phyloP scores from a whole-genome alignment of 2,113 vertebrate genomes.

The Prietella phreatophila region DNA sequence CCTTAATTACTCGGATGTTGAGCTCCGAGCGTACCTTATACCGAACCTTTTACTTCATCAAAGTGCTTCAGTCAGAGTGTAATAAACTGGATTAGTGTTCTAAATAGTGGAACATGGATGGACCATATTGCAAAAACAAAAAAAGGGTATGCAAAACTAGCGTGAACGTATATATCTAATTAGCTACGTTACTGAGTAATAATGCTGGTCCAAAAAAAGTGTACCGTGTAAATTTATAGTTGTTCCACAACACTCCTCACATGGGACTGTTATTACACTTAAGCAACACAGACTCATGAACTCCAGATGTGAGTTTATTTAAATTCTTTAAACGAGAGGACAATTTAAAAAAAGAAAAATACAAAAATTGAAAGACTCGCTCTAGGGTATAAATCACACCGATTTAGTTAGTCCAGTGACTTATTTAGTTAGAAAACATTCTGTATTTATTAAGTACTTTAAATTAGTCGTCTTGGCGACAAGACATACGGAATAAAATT shows the following conservation, averaged over 20 bases:
- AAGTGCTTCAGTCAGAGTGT: neutral
- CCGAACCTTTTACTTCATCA: neutral
- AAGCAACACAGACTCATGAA: too few species aligned
- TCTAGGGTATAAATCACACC: neutral
- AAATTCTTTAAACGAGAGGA: neutral
- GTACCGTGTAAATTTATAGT: neutral
- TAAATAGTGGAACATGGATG: neutral
- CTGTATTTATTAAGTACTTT: neutral
- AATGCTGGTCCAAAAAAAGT: neutral
- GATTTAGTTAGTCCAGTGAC: neutral
- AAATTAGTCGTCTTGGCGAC: neutral
- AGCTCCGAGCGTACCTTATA: neutral
- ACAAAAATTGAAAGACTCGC: neutral
- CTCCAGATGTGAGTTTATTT: neutral
- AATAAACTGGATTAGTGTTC: neutral
- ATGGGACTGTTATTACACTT: neutral
- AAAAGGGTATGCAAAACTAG: neutral
- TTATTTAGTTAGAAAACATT: neutral
- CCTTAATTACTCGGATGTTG: neutral
- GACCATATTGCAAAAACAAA: neutral
- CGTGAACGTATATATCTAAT: neutral
- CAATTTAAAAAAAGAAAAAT: neutral
- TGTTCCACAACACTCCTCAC: neutral
- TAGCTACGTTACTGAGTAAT: neutral
- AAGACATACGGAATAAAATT: neutral